Percentiles rank a stretch among this genome's conserved stretches.
These are phyloP conservation scores for Sclerodermus sp. DNA, from an alignment of 2,888 invertebrate species.

Conservation along the genomic window DNA sequence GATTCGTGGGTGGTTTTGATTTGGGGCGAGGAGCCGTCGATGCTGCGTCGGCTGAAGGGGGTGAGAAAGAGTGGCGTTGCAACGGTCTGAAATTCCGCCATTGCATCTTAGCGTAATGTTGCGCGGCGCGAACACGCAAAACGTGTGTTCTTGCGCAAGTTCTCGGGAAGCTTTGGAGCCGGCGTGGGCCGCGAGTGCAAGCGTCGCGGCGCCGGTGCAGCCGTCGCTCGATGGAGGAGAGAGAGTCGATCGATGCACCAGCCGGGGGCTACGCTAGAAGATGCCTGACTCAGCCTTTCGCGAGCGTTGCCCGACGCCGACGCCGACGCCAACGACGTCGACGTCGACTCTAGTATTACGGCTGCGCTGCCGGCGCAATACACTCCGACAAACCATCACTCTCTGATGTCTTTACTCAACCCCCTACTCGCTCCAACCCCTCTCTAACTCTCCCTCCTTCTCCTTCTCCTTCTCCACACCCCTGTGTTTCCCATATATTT, in stretches of 20 bases:
- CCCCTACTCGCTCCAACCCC: too few relatives aligned
- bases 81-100: too few relatives aligned
- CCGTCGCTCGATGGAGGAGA: neutral
- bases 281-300: constrained; percentile 37
- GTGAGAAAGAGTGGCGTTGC: constrained; percentile 5
- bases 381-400: too few relatives aligned
- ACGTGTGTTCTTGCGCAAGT: constrained; percentile 23
- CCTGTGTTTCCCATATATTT: too few relatives aligned
- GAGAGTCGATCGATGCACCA: constrained; percentile 36
- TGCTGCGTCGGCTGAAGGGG: constrained; percentile 7
- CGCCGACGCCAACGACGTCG: constrained; percentile 2
- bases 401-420: too few relatives aligned
- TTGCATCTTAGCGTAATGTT: neutral
- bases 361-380: constrained; percentile 25
- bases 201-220: constrained; percentile 2
- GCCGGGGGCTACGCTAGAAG: constrained; percentile 31
- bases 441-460: too few relatives aligned
- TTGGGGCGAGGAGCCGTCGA: too few relatives aligned
- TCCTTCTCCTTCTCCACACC: too few relatives aligned
- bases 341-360: constrained; percentile 25
- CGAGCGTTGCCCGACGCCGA: constrained; percentile 34
- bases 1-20: too few relatives aligned
- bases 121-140: constrained; percentile 11
- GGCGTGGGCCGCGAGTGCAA: constrained; percentile 17
- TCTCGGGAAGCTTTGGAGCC: constrained; percentile 14